Base-by-base conservation (phyloP, 2,888 invertebrate genomes). In the Dryobotodes eremita region DNA sequence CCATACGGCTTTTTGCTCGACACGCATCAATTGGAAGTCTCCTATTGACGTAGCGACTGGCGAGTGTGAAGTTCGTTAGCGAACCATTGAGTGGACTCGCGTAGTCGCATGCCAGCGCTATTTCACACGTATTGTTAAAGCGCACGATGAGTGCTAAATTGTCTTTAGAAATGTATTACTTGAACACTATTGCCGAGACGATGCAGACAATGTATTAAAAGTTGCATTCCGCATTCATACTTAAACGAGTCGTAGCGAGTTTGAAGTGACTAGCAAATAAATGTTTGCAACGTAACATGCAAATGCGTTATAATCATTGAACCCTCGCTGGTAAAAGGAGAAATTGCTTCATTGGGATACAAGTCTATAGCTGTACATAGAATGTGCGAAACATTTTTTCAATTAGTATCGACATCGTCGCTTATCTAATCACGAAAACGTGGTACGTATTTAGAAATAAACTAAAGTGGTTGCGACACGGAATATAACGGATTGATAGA, bases 401-500 rank as follows among this genome's bases (percentile, higher is more conserved):
- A 90, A 90, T 92, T 90, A 91, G 77, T 77, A 86, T 86, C 84
- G 77, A 89, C 90, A 87, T 77, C 61, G 77, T 66, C 23, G 66
- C 84, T 90, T 91, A 91, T 92, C 91, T 91, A 89, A 92, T 92
- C 91, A 90, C 75, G 78, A 89, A 87, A 90, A 91, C 91, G 92
- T 92, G 92, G 91, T 88, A 88, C 71, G 86, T 80, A 86, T 91
- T 90, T 85, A 87, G 89, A 91, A 90, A 90, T 80, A 85, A 90
- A 90, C 87, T 86, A 79, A 79, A 87, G 85, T 86, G 86, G 81
- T 94, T 93, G 90, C 92, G 88, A 91, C 91, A 94, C 72, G 71
- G 82, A 89, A 90, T 91, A 91, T 90, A 89, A 90, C 89, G 88
- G 87, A 92, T 92, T 90, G 89, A 94, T 92, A 89, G 91, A 90